phyloP scores from a whole-genome alignment of 2,888 invertebrate species.

The Caenorhabditis macrosperma region DNA sequence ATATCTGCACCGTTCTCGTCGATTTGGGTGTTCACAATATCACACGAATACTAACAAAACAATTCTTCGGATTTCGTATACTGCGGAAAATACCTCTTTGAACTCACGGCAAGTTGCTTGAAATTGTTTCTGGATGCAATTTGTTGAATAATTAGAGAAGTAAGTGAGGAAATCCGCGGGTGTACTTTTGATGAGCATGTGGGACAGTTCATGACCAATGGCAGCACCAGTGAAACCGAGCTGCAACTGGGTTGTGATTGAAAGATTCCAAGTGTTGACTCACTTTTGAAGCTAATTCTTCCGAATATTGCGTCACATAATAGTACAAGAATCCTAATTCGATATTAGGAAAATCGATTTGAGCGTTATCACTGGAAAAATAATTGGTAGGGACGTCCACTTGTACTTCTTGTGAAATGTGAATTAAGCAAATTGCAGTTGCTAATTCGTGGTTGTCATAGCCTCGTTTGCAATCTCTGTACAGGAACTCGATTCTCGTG shows the following conservation, averaged over 20 bases:
- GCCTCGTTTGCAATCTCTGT: background rate
- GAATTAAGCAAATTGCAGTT: background rate
- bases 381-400: background rate
- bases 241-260: background rate
- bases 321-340: background rate
- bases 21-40: background rate
- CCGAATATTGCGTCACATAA: background rate
- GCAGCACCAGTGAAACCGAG: background rate
- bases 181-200: conserved; percentile 7
- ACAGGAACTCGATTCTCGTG: background rate
- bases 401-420: background rate
- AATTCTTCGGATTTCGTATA: background rate
- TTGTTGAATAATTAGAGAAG: background rate
- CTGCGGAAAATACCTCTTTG: conserved; percentile 6
- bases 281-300: conserved; percentile 8
- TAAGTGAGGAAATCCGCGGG: background rate
- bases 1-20: conserved; percentile 41
- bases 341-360: background rate
- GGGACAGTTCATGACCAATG: conserved; percentile 25
- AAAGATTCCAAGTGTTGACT: background rate
- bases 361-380: background rate
- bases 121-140: conserved; percentile 33
- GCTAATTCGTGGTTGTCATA: background rate
- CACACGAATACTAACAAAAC: background rate
- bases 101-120: conserved; percentile 9